Percentiles rank a stretch among this genome's conserved stretches.
phyloP scores from a whole-genome alignment of 2,113 vertebrate species.

The Nothoprocta pentlandii region DNA sequence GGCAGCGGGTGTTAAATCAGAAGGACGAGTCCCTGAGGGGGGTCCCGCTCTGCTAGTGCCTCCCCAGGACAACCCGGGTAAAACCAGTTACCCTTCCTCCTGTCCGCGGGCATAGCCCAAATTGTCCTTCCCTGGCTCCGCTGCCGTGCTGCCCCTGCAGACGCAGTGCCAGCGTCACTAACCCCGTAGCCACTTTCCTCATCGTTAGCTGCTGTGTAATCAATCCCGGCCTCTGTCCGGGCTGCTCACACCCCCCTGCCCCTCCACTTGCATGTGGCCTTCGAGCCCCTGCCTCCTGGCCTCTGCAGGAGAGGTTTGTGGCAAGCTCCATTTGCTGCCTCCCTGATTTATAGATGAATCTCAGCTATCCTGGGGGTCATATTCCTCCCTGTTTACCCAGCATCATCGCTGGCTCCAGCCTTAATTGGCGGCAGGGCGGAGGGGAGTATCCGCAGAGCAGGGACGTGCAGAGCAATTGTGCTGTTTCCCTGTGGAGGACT shows the following conservation, averaged over 20 bases:
- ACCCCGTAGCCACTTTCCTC: not conserved
- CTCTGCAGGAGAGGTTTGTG: not conserved
- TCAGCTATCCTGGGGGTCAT: not conserved
- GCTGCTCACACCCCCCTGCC: not conserved
- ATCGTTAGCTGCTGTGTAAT: not conserved
- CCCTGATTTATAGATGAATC: not conserved
- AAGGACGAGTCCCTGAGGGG: not conserved
- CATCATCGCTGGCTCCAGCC: not conserved
- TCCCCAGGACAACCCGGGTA: not conserved
- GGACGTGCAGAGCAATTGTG: not conserved
- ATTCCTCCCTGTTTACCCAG: slow-evolving; percentile 33
- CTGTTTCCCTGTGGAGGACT: not conserved
- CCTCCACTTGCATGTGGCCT: not conserved
- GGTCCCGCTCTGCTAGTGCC: not conserved
- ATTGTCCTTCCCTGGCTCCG: not conserved
- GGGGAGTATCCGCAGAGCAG: not conserved
- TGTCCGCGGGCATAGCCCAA: not conserved
- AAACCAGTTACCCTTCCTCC: too few species aligned
- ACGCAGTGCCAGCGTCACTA: not conserved
- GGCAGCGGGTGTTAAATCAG: not conserved
- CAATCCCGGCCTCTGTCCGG: not conserved
- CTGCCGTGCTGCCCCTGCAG: not conserved
- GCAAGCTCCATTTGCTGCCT: not conserved
- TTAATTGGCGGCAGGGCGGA: not conserved
- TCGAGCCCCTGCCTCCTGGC: not conserved